Conservation (phyloP, 2,113 vertebrate genomes). For the Pedionomus torquatus region DNA sequence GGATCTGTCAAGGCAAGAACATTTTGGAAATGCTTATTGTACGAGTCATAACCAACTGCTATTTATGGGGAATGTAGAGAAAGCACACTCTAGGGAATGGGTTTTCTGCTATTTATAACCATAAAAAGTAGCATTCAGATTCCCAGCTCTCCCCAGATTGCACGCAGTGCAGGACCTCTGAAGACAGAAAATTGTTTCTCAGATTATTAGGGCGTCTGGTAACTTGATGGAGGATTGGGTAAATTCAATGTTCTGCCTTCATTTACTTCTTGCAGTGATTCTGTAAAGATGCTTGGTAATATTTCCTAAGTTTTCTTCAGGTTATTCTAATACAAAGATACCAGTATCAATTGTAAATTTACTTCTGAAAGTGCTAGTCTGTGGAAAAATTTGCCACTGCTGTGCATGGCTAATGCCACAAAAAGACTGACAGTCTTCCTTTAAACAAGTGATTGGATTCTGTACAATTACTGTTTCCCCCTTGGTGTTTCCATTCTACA, state of each 20-base stretch:
- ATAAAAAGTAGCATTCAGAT: not conserved
- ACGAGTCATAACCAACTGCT: not conserved
- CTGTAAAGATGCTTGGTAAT: not conserved
- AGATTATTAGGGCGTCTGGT: not conserved
- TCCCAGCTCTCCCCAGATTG: not conserved
- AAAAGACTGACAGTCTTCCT: not conserved
- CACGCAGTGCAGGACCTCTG: not conserved
- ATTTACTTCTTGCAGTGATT: not conserved
- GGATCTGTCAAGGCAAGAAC: not conserved
- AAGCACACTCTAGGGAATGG: not conserved
- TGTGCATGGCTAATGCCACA: not conserved
- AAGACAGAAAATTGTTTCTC: not conserved
- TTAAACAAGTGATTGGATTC: not conserved
- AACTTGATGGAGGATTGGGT: not conserved
- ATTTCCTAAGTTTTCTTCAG: not conserved
- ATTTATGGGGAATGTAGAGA: rapidly evolving
- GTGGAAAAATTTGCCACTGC: not conserved
- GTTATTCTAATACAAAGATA: not conserved
- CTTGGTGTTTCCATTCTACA: not conserved
- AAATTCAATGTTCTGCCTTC: not conserved
- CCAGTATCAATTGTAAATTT: not conserved
- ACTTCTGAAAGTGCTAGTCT: not conserved
- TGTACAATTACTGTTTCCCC: not conserved
- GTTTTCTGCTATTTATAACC: not conserved
- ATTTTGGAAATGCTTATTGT: not conserved